phyloP scores from a whole-genome alignment of 2,797 vertebrate species.

The Stomatorhinus walkeri region DNA sequence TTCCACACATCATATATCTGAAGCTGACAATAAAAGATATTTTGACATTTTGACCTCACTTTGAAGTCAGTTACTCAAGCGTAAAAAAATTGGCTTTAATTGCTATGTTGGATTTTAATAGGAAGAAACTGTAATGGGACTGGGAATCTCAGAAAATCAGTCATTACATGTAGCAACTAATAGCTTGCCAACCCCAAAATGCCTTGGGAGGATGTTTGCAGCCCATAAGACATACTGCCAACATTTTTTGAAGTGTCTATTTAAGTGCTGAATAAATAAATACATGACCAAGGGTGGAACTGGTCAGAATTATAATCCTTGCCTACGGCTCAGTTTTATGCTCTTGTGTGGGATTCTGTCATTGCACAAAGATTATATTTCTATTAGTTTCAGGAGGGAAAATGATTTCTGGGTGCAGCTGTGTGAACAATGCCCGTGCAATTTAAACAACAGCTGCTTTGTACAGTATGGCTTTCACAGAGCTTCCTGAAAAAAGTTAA shows the following conservation, averaged over 20 bases:
- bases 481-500: background rate
- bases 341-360: background rate
- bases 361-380: background rate
- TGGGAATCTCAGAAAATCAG: background rate
- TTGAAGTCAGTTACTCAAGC: background rate
- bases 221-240: background rate
- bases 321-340: background rate
- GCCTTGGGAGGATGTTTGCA: background rate
- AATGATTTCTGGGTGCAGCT: conserved; percentile 5
- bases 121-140: background rate
- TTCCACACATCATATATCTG: background rate
- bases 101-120: background rate
- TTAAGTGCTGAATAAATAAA: background rate
- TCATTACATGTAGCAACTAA: background rate
- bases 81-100: background rate
- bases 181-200: background rate
- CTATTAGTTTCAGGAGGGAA: background rate
- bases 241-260: background rate
- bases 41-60: background rate
- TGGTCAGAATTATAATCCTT: background rate
- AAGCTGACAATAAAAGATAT: background rate
- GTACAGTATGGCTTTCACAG: background rate
- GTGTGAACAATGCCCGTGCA: background rate
- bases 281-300: background rate
- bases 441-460: conserved; percentile 1